These are phyloP conservation scores for Ctenomys sociabilis DNA, from an alignment of 2,113 vertebrate species.

Conservation along the genomic window DNA sequence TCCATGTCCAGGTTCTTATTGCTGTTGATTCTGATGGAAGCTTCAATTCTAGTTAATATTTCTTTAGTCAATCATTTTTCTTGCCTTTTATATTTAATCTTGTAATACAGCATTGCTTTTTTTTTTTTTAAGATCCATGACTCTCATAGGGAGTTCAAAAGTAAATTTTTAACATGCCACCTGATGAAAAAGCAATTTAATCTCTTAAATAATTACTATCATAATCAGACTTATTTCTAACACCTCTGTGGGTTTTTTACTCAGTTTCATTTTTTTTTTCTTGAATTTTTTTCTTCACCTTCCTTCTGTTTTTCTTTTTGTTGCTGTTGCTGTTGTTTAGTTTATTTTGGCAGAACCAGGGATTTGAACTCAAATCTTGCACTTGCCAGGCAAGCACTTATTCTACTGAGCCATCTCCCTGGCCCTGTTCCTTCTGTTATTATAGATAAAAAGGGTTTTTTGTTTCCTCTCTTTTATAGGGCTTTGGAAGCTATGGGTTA, in stretches of 20 bases:
- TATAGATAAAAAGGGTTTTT: not conserved
- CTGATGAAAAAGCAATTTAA: slow-evolving; percentile 38
- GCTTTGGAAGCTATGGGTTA: slow-evolving; percentile 2
- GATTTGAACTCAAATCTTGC: too few species aligned
- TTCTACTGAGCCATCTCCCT: too few species aligned
- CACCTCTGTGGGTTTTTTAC: too few species aligned
- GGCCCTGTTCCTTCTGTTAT: not conserved
- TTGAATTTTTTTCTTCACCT: too few species aligned
- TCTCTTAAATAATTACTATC: not conserved
- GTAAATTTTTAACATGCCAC: slow-evolving; percentile 9
- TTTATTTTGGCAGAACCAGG: too few species aligned
- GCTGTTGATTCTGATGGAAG: not conserved
- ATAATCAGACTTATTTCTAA: too few species aligned
- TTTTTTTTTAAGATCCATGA: not conserved
- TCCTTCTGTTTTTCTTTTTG: too few species aligned
- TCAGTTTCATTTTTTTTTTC: too few species aligned
- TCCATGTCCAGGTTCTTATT: not conserved
- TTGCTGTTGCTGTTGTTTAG: too few species aligned
- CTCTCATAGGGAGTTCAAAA: not conserved
- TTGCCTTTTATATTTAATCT: slow-evolving; percentile 15
- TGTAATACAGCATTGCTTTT: not conserved
- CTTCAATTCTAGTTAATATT: slow-evolving; percentile 24
- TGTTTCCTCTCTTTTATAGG: not conserved
- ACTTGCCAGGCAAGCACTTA: too few species aligned
- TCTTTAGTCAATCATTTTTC: slow-evolving; percentile 6